These are phyloP conservation scores for Sebastes cheni DNA, from an alignment of 2,797 vertebrate genomes.

Conservation along the genomic window DNA sequence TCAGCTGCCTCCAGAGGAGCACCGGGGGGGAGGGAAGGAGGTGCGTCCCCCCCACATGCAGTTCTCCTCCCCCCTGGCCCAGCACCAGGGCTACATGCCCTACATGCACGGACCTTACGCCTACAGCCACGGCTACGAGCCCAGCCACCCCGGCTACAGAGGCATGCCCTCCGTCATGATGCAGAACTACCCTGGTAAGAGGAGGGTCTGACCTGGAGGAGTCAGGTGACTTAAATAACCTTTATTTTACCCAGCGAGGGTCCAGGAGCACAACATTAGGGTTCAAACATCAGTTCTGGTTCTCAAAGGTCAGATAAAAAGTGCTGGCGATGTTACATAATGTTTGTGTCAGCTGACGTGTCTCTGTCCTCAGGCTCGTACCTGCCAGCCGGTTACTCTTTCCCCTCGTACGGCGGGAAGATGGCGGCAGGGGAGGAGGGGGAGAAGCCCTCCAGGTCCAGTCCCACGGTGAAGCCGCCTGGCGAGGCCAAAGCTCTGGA, in stretches of 20 bases:
- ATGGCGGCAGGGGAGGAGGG: slow-evolving; percentile 84
- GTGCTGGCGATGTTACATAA: too few species aligned
- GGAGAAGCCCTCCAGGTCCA: slow-evolving; percentile 86
- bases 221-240: neutral
- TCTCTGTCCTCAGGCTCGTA: slow-evolving; percentile 86
- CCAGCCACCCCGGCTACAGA: slow-evolving; percentile 92
- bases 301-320: too few species aligned
- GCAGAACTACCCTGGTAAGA: slow-evolving; percentile 95
- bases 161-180: slow-evolving; percentile 96
- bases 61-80: slow-evolving; percentile 90
- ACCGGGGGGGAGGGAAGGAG: slow-evolving; percentile 88
- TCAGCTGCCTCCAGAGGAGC: slow-evolving; percentile 86
- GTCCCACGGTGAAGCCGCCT: slow-evolving; percentile 90
- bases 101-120: slow-evolving; percentile 95
- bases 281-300: too few species aligned
- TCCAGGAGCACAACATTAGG: too few species aligned
- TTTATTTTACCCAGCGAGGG: too few species aligned
- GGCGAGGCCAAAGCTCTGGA: slow-evolving; percentile 95
- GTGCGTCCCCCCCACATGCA: slow-evolving; percentile 87
- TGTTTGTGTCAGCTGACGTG: neutral
- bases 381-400: slow-evolving; percentile 93
- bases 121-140: slow-evolving; percentile 93
- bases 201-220: neutral
- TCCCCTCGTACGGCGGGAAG: slow-evolving; percentile 92
- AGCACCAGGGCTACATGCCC: slow-evolving; percentile 96